phyloP scores from a whole-genome alignment of 2,888 invertebrate species.

The Nasonovia ribisnigri region DNA sequence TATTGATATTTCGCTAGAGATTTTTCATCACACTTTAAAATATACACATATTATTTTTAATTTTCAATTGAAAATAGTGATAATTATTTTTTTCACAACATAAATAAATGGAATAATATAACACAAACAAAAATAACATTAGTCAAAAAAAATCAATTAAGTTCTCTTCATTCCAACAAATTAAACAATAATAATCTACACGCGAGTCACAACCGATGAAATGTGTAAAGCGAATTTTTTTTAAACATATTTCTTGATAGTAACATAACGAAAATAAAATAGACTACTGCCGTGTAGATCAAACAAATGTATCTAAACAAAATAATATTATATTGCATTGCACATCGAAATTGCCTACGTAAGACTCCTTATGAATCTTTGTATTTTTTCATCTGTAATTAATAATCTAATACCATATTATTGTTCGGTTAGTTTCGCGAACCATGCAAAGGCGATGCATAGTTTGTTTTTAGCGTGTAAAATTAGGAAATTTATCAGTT shows the following conservation, averaged over 20 bases:
- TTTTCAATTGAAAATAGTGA: not conserved
- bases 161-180: not conserved
- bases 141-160: not conserved
- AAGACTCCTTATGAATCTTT: not conserved
- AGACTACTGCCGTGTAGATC: not conserved
- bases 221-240: not conserved
- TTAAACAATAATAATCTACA: not conserved
- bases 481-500: not conserved
- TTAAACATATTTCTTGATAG: not conserved
- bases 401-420: not conserved
- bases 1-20: not conserved
- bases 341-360: not conserved
- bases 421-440: not conserved
- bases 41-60: not conserved
- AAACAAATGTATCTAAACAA: not conserved
- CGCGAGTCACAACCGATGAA: not conserved
- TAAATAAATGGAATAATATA: not conserved
- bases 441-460: not conserved
- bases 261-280: not conserved
- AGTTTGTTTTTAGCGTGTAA: not conserved
- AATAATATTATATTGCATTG: not conserved
- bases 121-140: not conserved
- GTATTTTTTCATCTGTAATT: not conserved
- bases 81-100: not conserved
- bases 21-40: not conserved